Percentiles rank a stretch among this genome's conserved stretches.
These are phyloP conservation scores for Pachypeltis micranthus DNA, from an alignment of 1,140 invertebrate species.

Conservation along the genomic window DNA sequence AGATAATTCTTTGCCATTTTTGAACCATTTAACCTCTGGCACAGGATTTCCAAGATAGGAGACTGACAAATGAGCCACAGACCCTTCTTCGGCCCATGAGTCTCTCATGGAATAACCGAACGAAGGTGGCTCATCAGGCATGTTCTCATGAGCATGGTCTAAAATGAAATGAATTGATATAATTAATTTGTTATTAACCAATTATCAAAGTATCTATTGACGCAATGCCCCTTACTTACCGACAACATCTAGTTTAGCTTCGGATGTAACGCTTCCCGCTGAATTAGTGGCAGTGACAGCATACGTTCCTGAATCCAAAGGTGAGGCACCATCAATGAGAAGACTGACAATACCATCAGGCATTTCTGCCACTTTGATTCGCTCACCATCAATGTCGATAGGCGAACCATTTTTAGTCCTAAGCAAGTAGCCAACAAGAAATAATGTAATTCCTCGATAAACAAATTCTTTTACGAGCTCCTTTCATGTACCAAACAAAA, in stretches of 20 bases:
- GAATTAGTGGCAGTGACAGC: constrained; percentile 60
- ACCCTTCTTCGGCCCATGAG: constrained; percentile 62
- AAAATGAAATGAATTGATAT: constrained; percentile 3
- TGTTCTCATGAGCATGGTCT: constrained; percentile 46
- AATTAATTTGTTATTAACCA: background rate
- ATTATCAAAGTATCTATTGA: background rate
- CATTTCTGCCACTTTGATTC: constrained; percentile 48
- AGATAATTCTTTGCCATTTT: constrained; percentile 54
- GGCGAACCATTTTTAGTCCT: constrained; percentile 60
- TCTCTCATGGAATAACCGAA: constrained; percentile 64
- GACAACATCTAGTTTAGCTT: constrained; percentile 53
- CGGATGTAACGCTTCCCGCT: constrained; percentile 54
- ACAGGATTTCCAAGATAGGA: constrained; percentile 75
- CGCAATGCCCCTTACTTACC: constrained; percentile 20
- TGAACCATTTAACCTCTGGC: constrained; percentile 71
- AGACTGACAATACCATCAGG: constrained; percentile 57
- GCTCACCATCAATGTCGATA: constrained; percentile 58
- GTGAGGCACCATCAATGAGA: constrained; percentile 48
- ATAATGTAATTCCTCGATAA: background rate
- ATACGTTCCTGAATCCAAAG: constrained; percentile 62
- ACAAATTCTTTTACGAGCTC: constrained; percentile 9
- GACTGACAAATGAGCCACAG: constrained; percentile 48
- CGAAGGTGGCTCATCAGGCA: constrained; percentile 56
- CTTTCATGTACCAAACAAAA: no score
- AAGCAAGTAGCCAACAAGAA: constrained; percentile 2